A percentile compares a stretch with the other conserved stretches of the same genome.
Conservation (phyloP, 2,113 vertebrate species). For the Typhlomys cinereus region DNA sequence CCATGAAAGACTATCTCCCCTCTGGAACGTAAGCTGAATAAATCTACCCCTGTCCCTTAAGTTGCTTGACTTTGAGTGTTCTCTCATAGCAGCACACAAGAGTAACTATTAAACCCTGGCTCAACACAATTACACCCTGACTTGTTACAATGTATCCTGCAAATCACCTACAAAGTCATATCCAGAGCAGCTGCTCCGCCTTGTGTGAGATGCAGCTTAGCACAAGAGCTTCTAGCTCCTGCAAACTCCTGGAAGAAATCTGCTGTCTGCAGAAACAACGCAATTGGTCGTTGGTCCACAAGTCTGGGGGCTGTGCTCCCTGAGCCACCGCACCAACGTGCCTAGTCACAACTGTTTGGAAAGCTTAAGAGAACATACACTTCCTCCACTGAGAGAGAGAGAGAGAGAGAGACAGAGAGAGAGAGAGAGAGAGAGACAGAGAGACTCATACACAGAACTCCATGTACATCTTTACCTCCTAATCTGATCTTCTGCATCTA, state of each 20-base stretch:
- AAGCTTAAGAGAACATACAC: background rate
- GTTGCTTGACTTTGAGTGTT: too few relatives aligned
- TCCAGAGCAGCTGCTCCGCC: background rate
- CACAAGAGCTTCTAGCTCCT: background rate
- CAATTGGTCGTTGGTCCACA: too few relatives aligned
- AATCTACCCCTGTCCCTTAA: background rate
- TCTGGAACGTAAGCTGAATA: too few relatives aligned
- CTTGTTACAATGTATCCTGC: background rate
- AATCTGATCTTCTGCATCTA: background rate
- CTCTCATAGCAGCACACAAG: too few relatives aligned
- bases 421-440: too few relatives aligned
- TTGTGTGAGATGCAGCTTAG: background rate
- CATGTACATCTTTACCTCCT: too few relatives aligned
- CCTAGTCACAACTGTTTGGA: background rate
- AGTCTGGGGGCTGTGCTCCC: background rate
- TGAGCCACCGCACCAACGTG: background rate
- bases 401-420: too few relatives aligned
- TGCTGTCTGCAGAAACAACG: background rate
- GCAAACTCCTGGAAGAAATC: background rate
- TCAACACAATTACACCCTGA: constrained; percentile 1
- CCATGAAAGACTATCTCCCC: too few relatives aligned
- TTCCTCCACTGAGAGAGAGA: too few relatives aligned
- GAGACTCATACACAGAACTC: too few relatives aligned
- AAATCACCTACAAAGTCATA: background rate
- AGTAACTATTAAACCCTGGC: background rate